Conservation (phyloP, 2,113 vertebrate species). For the Otolemur garnettii region DNA sequence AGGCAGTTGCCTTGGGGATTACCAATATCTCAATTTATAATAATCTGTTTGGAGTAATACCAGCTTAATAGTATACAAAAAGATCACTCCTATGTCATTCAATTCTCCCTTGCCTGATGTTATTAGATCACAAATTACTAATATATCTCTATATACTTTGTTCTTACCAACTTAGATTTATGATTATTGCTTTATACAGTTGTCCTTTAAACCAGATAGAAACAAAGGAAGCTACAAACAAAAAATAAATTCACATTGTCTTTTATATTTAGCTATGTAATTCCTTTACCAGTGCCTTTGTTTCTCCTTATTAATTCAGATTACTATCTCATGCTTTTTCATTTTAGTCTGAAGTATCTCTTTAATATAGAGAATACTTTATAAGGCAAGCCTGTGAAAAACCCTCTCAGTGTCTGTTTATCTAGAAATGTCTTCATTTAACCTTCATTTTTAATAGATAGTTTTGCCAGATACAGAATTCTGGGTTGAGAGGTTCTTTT, state of each 20-base stretch:
- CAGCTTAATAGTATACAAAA: slow-evolving; percentile 6
- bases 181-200: slow-evolving; percentile 11
- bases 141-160: neutral
- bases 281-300: neutral
- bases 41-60: neutral
- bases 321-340: neutral
- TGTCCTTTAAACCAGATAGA: slow-evolving; percentile 8
- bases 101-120: neutral
- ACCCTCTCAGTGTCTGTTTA: neutral
- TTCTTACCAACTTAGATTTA: neutral
- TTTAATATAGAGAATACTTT: neutral
- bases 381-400: neutral
- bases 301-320: neutral
- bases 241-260: neutral
- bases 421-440: slow-evolving; percentile 29
- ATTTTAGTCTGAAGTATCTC: neutral
- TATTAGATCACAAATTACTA: neutral
- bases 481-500: neutral
- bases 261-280: neutral
- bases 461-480: neutral
- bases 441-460: neutral
- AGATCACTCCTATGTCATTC: neutral
- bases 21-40: slow-evolving; percentile 36
- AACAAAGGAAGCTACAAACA: neutral
- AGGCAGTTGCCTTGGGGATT: neutral